Evolutionary conservation across 2,888 invertebrate genomes (phyloP), one percentile per base, ranked within the genome.

Genomic region (Sminthurinus aureus): DNA sequence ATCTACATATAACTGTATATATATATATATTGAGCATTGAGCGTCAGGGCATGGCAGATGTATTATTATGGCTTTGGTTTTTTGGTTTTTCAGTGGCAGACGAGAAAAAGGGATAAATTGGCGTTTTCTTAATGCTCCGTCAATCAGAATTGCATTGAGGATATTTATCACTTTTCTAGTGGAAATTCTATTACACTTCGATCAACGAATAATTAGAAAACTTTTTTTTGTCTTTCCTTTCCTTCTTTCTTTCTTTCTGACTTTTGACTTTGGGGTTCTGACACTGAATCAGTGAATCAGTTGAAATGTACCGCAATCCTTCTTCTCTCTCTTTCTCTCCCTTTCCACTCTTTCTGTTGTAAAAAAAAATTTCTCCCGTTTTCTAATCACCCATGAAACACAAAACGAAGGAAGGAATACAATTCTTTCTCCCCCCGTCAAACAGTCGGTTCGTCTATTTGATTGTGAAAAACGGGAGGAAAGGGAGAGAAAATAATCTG

Each of bases 151-250:
- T 87, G 87, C 85, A 88, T 86, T 85, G 84, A 84, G 87, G 87
- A 87, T 89, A 89, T 89, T 88, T 88, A 89, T 89, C 89, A 89
- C 89, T 88, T 83, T 86, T 89, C 89, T 87, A 84, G 89, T 89
- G 89, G 89, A 89, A 89, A 89, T 88, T 89, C 89, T 88, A 89
- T 89, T 89, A 88, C 88, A 87, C 85, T 89, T 87, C 84, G 87
- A 88, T 87, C 86, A 87, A 80, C 85, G 87, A 89, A 88, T 89
- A 89, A 89, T 89, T 89, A 88, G 87, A 89, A 89, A 89, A 89
- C 85, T 88, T 88, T 87, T 87, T 86, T 87, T 84, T 79, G 83
- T 85, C 84, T 86, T 83, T 81, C 79, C 38, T 38, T 38, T 6
- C 38, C 38, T 38, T 38, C 38, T 4, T 38, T 38, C 38, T 1